Evolutionary conservation across 30 jellyfish, hydroid and myxozoan species (phyloP), one percentile per base, ranked within the genome.

Genomic region (Aurelia coerulea): DNA sequence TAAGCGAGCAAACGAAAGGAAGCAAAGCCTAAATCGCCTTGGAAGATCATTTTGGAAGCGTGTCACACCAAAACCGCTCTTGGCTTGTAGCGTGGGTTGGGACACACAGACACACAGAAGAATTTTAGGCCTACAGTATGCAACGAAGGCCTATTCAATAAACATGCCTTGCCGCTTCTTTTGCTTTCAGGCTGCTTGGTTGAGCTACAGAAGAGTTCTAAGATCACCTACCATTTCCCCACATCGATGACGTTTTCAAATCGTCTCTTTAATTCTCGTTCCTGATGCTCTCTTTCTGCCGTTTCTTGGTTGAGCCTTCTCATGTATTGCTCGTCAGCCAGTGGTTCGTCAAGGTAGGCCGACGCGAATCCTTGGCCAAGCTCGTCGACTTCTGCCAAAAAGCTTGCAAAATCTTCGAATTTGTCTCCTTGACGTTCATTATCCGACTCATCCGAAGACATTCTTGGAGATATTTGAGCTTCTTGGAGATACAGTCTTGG

Each of bases 371-470:
- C 73, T 62, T 62, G 73, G 73, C 73, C 73, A 62, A 62, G 18
- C 73, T 62, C 73, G 73, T 62, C 1, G 29, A 62, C 29, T 33
- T 62, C 73, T 62, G n/a, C 73, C 73, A 62, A 62, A 62, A 62
- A 62, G 73, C 73, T 62, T 62, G 73, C 73, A 15, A 62, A 62
- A 62, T 62, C 73, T 62, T 62, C 73, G 73, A 62, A 62, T 62
- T 62, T 39, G 29, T 39, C 29, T 62, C 73, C 73, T 62, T 62
- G 73, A 33, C 1, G 0, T 33, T 0, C 73, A 62, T 39, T 62
- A 7, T 62, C 73, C n/a, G 73, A 62, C 73, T 62, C 73, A 62
- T 62, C 73, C 29, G 73, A 62, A 62, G 73, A 62, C 73, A 62
- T 62, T 0, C 29, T 62, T 62, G 73, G 29, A 39, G 29, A 16